These are phyloP conservation scores for Thecocarcelia acutangulata DNA, from an alignment of 2,888 invertebrate species.

Conservation along the genomic window DNA sequence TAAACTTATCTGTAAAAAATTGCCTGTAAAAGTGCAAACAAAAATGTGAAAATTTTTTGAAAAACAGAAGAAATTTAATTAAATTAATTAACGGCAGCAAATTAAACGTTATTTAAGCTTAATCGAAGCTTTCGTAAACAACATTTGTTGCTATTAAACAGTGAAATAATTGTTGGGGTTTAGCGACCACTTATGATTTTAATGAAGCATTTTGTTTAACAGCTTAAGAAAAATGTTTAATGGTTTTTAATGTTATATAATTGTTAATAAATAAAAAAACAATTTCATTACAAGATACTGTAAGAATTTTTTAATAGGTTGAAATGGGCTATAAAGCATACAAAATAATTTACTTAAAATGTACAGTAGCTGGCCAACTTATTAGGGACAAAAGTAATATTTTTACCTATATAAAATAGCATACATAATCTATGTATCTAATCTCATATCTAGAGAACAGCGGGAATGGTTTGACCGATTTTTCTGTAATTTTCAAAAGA, in stretches of 20 bases:
- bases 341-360: too few relatives aligned
- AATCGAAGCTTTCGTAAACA: slow-evolving; percentile 7
- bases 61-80: slow-evolving; percentile 32
- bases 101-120: slow-evolving; percentile 27
- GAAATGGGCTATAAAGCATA: too few relatives aligned
- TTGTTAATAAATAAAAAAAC: slow-evolving; percentile 1
- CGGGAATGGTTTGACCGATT: too few relatives aligned
- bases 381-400: too few relatives aligned
- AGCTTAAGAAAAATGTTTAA: background rate
- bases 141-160: background rate
- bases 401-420: too few relatives aligned
- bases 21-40: slow-evolving; percentile 13
- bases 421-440: too few relatives aligned
- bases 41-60: slow-evolving; percentile 1
- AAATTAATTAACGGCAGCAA: slow-evolving; percentile 30
- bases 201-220: slow-evolving; percentile 29
- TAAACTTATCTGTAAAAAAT: background rate
- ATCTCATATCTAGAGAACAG: too few relatives aligned
- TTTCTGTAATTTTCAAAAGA: too few relatives aligned
- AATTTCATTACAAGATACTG: too few relatives aligned
- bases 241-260: slow-evolving; percentile 24
- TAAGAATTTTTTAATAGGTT: too few relatives aligned
- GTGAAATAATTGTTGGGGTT: slow-evolving; percentile 14
- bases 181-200: slow-evolving; percentile 18
- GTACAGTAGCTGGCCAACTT: too few relatives aligned